phyloP scores from a whole-genome alignment of 2,888 invertebrate species.

The Chaetoderma sp. region DNA sequence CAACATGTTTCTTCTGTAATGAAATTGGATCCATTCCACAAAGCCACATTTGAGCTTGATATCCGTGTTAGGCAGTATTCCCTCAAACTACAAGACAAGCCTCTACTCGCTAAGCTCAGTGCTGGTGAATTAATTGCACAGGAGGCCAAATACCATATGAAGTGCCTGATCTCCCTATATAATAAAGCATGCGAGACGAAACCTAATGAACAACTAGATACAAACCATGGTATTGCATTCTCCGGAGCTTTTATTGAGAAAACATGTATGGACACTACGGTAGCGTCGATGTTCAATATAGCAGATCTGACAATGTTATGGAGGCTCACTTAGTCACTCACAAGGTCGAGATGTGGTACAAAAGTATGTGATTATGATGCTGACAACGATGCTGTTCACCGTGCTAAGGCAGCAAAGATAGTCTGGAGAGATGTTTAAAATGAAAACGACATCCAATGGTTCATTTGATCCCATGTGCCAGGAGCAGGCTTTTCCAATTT shows the following conservation, averaged over 20 bases:
- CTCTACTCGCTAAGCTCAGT: slow-evolving; percentile 27
- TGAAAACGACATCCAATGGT: no score
- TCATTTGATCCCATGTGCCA: no score
- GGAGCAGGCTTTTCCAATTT: no score
- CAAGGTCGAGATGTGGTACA: slow-evolving; percentile 38
- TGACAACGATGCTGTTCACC: slow-evolving; percentile 20
- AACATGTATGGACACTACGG: not conserved
- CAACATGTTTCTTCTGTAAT: no score
- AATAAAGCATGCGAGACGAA: no score
- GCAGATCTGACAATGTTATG: slow-evolving; percentile 20
- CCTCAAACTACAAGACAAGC: slow-evolving; percentile 1
- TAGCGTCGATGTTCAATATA: slow-evolving; percentile 16
- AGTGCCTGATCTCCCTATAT: slow-evolving; percentile 16
- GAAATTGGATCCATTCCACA: no score
- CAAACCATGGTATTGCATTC: slow-evolving; percentile 18
- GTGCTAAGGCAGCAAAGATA: slow-evolving; percentile 16
- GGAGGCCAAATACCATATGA: slow-evolving; percentile 28
- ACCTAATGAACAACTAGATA: not conserved
- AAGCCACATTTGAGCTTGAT: not conserved
- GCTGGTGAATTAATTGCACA: slow-evolving; percentile 29
- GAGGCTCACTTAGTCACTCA: slow-evolving; percentile 10
- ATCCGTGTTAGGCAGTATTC: slow-evolving; percentile 15
- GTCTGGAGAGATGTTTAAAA: slow-evolving; percentile 6
- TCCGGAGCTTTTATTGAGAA: slow-evolving; percentile 26
- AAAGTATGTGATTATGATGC: not conserved